Conservation (phyloP, 1,140 invertebrate species). For the Mizuhopecten yessoensis region DNA sequence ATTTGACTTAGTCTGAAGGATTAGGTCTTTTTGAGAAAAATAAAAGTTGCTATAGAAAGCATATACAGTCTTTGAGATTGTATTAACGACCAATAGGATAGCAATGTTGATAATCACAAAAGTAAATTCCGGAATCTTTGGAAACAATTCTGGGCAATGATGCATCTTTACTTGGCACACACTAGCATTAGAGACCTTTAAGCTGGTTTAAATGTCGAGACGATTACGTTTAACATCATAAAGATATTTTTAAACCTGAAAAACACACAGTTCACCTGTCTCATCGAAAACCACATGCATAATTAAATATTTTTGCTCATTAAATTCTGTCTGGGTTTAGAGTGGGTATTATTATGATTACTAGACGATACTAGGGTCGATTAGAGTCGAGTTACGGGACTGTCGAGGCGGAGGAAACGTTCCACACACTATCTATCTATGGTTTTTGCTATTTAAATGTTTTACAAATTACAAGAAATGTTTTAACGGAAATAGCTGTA, state of each 20-base stretch:
- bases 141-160: not conserved
- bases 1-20: not conserved
- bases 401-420: not conserved
- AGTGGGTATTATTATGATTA: constrained; percentile 13
- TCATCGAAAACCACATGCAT: constrained; percentile 7
- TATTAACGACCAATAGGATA: constrained; percentile 7
- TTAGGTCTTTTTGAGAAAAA: constrained; percentile 9
- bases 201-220: not conserved
- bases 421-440: not conserved
- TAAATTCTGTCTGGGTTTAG: not conserved
- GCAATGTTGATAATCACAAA: not conserved
- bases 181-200: not conserved
- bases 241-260: constrained; percentile 28
- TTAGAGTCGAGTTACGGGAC: not conserved
- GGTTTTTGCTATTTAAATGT: constrained; percentile 26
- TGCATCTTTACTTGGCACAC: not conserved
- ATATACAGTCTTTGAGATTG: constrained; percentile 25
- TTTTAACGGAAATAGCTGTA: not conserved
- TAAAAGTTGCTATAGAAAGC: constrained; percentile 1
- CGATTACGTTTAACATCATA: not conserved
- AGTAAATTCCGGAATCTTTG: not conserved
- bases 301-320: not conserved
- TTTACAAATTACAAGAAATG: constrained; percentile 11
- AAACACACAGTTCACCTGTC: not conserved
- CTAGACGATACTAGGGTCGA: not conserved